phyloP scores from a whole-genome alignment of 2,888 invertebrate species.

The Stenodema calcarata region DNA sequence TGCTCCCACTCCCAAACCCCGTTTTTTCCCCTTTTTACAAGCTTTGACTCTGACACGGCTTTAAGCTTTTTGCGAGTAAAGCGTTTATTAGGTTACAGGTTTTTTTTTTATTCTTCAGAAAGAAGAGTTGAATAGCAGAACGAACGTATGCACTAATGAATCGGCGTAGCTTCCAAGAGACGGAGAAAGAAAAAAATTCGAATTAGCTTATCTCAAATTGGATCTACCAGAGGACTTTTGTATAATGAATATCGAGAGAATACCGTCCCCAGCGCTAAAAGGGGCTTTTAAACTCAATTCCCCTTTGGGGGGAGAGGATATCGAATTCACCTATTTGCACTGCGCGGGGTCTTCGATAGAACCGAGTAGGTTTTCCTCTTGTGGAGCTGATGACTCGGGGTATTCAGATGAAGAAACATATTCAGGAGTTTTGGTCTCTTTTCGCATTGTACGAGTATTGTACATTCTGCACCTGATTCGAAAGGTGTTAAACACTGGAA shows the following conservation, averaged over 20 bases:
- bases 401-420: too few relatives aligned
- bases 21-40: slow-evolving; percentile 18
- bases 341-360: neutral
- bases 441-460: too few relatives aligned
- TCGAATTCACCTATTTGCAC: slow-evolving; percentile 13
- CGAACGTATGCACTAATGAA: slow-evolving; percentile 35
- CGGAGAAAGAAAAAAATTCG: neutral
- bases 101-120: neutral
- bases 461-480: too few relatives aligned
- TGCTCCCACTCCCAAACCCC: neutral
- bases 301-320: neutral
- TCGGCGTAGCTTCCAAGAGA: neutral
- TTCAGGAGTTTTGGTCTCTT: too few relatives aligned
- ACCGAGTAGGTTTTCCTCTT: too few relatives aligned
- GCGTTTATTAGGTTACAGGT: slow-evolving; percentile 37
- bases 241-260: slow-evolving; percentile 30
- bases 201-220: slow-evolving; percentile 34
- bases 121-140: neutral
- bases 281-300: slow-evolving; percentile 2
- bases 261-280: neutral
- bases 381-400: too few relatives aligned
- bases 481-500: too few relatives aligned
- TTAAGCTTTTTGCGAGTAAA: slow-evolving; percentile 29
- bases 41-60: slow-evolving; percentile 25
- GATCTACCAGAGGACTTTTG: neutral